Evolutionary conservation across 2,888 invertebrate genomes (phyloP).

Genomic region (Nomada fucata): DNA sequence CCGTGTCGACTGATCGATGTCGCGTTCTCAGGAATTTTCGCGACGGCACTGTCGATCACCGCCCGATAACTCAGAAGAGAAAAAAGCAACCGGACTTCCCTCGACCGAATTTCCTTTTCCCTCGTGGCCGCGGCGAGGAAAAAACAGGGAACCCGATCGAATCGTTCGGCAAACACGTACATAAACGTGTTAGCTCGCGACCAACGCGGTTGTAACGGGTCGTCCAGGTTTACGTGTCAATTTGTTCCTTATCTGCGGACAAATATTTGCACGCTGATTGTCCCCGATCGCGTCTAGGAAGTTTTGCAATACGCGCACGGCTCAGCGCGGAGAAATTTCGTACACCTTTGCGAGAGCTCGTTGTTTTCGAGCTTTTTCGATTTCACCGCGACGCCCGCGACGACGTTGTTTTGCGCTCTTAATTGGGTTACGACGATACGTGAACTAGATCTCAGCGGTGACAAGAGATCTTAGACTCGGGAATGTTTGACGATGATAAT

Average conservation of each 20-base stretch:
- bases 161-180: slow-evolving; percentile 31
- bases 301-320: slow-evolving; percentile 27
- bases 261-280: slow-evolving; percentile 63
- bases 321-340: slow-evolving; percentile 18
- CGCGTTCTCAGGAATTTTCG: slow-evolving; percentile 48
- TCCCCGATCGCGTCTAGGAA: slow-evolving; percentile 25
- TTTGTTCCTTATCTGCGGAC: slow-evolving; percentile 61
- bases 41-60: slow-evolving; percentile 50
- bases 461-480: neutral
- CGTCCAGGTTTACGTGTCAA: slow-evolving; percentile 60
- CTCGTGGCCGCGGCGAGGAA: slow-evolving; percentile 4
- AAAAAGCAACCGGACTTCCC: slow-evolving; percentile 22
- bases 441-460: slow-evolving; percentile 11
- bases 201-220: slow-evolving; percentile 45
- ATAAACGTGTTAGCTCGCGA: slow-evolving; percentile 38
- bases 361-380: slow-evolving; percentile 3
- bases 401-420: no score
- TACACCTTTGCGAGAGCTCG: neutral
- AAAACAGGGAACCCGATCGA: slow-evolving; percentile 2
- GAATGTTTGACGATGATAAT: slow-evolving; percentile 5
- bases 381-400: neutral
- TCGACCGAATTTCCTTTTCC: slow-evolving; percentile 32
- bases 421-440: neutral
- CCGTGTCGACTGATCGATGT: slow-evolving; percentile 32
- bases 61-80: slow-evolving; percentile 38